Conservation (phyloP, 2,888 invertebrate species). For the Macrosoma leucophasiata region DNA sequence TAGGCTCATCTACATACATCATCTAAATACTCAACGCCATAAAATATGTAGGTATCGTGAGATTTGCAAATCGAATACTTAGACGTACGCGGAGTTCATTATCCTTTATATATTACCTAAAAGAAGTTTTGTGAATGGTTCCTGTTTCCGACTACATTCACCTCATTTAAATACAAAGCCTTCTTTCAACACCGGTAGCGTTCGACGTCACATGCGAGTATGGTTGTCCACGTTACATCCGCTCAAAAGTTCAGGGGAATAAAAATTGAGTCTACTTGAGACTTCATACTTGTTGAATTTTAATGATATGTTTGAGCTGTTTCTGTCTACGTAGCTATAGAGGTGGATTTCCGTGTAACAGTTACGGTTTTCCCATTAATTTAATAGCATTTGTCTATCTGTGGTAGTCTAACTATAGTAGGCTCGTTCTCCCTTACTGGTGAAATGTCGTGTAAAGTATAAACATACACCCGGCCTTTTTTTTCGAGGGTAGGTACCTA, state of each 20-base stretch:
- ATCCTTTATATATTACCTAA: conserved; percentile 32
- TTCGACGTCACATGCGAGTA: conserved; percentile 19
- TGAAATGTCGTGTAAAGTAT: too few relatives aligned
- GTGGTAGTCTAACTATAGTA: too few relatives aligned
- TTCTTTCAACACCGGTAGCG: conserved; percentile 38
- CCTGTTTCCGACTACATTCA: conserved; percentile 56
- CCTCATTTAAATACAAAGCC: conserved; percentile 60
- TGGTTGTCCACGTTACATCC: conserved; percentile 27
- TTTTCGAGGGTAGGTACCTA: too few relatives aligned
- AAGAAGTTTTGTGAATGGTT: conserved; percentile 39
- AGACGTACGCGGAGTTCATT: conserved; percentile 3
- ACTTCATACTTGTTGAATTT: too few relatives aligned
- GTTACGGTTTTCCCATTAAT: too few relatives aligned
- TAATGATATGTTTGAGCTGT: too few relatives aligned
- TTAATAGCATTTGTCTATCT: too few relatives aligned
- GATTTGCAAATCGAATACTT: conserved; percentile 11
- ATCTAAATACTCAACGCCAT: conserved; percentile 3
- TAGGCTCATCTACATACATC: conserved; percentile 25
- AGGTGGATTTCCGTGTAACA: too few relatives aligned
- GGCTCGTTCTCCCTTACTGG: too few relatives aligned
- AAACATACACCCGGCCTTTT: too few relatives aligned
- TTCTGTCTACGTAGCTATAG: too few relatives aligned
- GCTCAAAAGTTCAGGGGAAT: conserved; percentile 35
- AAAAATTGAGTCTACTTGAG: too few relatives aligned
- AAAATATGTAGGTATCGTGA: conserved; percentile 2